These are phyloP conservation scores for Microvelia longipes DNA, from an alignment of 1,140 invertebrate genomes.

Conservation along the genomic window DNA sequence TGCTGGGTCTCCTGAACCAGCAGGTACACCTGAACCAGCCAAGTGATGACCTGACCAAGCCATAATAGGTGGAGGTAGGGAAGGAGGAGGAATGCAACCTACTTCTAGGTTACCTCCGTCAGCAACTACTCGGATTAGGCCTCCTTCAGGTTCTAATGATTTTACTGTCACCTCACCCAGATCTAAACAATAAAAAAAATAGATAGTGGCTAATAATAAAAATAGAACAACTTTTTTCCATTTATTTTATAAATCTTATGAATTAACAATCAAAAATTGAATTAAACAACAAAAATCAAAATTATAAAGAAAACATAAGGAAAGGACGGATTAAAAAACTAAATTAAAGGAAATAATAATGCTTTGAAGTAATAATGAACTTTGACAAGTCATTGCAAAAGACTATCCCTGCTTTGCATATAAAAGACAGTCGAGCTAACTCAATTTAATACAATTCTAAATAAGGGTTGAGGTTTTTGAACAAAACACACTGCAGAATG, in stretches of 20 bases:
- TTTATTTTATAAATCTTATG: not conserved
- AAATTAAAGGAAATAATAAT: too few species aligned
- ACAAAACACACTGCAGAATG: too few species aligned
- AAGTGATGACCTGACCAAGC: constrained; percentile 40
- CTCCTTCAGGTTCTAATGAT: constrained; percentile 38
- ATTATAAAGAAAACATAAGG: too few species aligned
- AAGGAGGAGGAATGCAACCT: constrained; percentile 42
- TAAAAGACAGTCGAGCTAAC: too few species aligned
- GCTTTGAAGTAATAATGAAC: too few species aligned
- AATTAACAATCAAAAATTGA: too few species aligned
- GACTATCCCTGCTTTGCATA: too few species aligned
- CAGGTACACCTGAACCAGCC: constrained; percentile 23
- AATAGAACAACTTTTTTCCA: not conserved
- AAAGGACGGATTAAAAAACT: too few species aligned
- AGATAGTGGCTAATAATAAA: not conserved
- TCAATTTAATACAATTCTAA: too few species aligned
- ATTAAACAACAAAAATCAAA: too few species aligned
- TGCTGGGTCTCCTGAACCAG: constrained; percentile 33
- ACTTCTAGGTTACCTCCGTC: constrained; percentile 42
- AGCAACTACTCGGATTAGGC: constrained; percentile 38
- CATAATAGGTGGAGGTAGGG: constrained; percentile 37
- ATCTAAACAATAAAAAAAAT: constrained; percentile 33
- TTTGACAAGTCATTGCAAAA: too few species aligned
- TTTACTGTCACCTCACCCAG: constrained; percentile 38
- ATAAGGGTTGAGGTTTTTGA: too few species aligned